phyloP scores from a whole-genome alignment of 2,113 vertebrate genomes.

The Oreochromis spilurus region DNA sequence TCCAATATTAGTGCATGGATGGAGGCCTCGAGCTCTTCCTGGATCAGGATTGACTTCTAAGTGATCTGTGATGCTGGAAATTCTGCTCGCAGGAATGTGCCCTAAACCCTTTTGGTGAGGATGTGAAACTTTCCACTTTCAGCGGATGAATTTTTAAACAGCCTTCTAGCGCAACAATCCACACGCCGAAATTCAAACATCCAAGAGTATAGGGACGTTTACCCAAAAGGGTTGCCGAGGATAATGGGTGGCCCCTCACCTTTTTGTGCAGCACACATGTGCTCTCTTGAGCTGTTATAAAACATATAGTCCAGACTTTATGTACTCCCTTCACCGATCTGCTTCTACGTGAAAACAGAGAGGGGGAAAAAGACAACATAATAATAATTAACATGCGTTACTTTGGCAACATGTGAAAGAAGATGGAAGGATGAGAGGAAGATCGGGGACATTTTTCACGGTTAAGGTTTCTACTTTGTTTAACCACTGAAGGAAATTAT shows the following conservation, averaged over 20 bases:
- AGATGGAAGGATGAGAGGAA: not conserved
- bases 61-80: not conserved
- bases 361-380: not conserved
- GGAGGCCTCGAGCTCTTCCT: not conserved
- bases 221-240: not conserved
- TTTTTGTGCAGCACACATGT: not conserved
- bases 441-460: not conserved
- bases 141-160: not conserved
- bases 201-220: not conserved
- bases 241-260: not conserved
- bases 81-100: not conserved
- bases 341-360: not conserved
- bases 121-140: not conserved
- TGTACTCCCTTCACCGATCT: not conserved
- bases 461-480: not conserved
- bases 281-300: not conserved
- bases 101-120: not conserved
- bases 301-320: not conserved
- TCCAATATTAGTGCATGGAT: not conserved
- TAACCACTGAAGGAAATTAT: not conserved
- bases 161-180: not conserved
- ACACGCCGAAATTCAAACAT: not conserved
- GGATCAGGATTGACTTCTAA: not conserved
- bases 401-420: not conserved
- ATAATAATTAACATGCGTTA: not conserved